Percentiles rank a stretch among this genome's conserved stretches.
Evolutionary conservation across 1,140 invertebrate species (phyloP).

Genomic region (Leptinotarsa defecta): DNA sequence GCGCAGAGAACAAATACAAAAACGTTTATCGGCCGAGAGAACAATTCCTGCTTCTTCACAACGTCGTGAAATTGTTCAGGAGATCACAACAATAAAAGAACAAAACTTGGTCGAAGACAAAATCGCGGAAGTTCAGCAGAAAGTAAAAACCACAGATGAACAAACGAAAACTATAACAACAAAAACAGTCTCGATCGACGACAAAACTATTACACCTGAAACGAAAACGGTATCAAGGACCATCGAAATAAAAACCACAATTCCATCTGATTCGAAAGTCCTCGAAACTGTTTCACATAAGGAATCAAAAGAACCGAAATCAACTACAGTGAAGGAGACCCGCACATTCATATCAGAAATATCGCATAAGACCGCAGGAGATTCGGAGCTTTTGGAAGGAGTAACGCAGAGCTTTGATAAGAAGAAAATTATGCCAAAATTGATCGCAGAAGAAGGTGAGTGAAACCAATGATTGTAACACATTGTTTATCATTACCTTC

Average conservation of each 20-base stretch:
- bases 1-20: conserved; percentile 71
- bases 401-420: conserved; percentile 56
- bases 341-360: conserved; percentile 28
- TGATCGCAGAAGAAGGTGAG: conserved; percentile 43
- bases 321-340: conserved; percentile 30
- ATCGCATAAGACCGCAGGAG: conserved; percentile 46
- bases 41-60: conserved; percentile 70
- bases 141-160: conserved; percentile 53
- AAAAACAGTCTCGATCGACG: conserved; percentile 29
- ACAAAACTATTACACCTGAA: conserved; percentile 21
- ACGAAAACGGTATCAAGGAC: conserved; percentile 40
- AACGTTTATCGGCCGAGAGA: conserved; percentile 67
- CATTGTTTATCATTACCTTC: too few species aligned
- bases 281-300: conserved; percentile 23
- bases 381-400: conserved; percentile 56
- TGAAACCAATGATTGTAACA: too few species aligned
- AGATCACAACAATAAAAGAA: conserved; percentile 71
- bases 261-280: conserved; percentile 35
- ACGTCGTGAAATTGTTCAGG: conserved; percentile 69
- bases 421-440: conserved; percentile 42
- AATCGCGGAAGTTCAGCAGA: conserved; percentile 62
- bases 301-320: conserved; percentile 35
- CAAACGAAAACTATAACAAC: conserved; percentile 25
- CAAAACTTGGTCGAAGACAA: conserved; percentile 67
- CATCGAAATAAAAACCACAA: conserved; percentile 45